Conservation (phyloP, 2,888 invertebrate genomes). For the Atherix ibis region DNA sequence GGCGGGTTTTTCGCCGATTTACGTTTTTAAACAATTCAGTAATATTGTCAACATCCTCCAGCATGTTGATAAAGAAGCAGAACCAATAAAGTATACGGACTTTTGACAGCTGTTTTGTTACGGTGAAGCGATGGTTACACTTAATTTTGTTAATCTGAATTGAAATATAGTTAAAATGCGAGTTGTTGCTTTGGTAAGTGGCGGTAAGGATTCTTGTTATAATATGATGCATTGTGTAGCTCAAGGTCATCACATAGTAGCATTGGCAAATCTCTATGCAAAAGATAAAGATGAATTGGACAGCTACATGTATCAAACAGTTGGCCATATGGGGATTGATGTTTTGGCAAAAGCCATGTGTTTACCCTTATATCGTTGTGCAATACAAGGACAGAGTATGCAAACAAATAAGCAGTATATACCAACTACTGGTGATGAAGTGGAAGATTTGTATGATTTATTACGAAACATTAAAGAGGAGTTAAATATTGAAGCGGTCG, state of each 20-base stretch:
- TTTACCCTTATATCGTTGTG: constrained; percentile 72
- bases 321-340: constrained; percentile 88
- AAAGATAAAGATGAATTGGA: constrained; percentile 73
- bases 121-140: too few species aligned
- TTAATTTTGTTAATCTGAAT: too few species aligned
- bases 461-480: constrained; percentile 39
- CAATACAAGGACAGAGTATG: constrained; percentile 71
- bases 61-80: too few species aligned
- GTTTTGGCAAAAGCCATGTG: constrained; percentile 88
- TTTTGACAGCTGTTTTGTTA: too few species aligned
- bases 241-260: constrained; percentile 86
- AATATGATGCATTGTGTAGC: constrained; percentile 97
- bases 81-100: too few species aligned
- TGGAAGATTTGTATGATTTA: constrained; percentile 86
- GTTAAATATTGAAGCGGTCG: constrained; percentile 75
- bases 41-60: too few species aligned
- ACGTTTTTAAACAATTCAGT: too few species aligned
- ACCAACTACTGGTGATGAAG: constrained; percentile 80
- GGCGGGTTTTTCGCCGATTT: too few species aligned
- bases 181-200: constrained; percentile 82
- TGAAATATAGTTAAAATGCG: constrained; percentile 65
- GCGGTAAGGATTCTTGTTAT: constrained; percentile 99
- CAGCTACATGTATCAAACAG: constrained; percentile 99
- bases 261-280: constrained; percentile 89
- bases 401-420: constrained; percentile 63